phyloP scores from a whole-genome alignment of 1,140 invertebrate species.

The Drosophila pallidifrons region DNA sequence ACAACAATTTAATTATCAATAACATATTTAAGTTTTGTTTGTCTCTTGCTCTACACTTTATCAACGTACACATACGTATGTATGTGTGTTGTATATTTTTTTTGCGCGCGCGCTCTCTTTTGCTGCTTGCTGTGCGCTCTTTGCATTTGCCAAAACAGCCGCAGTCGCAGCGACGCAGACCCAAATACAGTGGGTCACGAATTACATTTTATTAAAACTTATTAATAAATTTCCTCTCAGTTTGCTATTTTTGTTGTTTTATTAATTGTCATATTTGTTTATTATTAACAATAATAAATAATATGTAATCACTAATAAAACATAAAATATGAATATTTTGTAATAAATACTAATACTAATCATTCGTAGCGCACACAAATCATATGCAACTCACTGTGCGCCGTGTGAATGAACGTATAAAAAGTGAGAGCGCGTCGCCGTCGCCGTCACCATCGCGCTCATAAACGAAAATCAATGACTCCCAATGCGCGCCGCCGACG shows the following conservation, averaged over 20 bases:
- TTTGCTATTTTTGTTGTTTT: too few species aligned
- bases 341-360: background rate
- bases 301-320: background rate
- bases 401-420: constrained; percentile 82
- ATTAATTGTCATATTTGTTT: too few species aligned
- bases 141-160: constrained; percentile 37
- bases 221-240: too few species aligned
- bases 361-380: too few species aligned
- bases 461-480: constrained; percentile 83
- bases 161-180: constrained; percentile 15
- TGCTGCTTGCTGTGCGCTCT: constrained; percentile 37
- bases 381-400: constrained; percentile 58
- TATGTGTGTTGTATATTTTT: constrained; percentile 33
- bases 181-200: constrained; percentile 26
- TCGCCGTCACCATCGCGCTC: constrained; percentile 61
- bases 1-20: constrained; percentile 58
- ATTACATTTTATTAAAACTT: too few species aligned
- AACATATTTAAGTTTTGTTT: constrained; percentile 56
- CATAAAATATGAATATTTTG: background rate
- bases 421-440: constrained; percentile 72
- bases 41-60: constrained; percentile 16
- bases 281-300: too few species aligned
- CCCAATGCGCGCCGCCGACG: constrained; percentile 61
- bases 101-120: constrained; percentile 47
- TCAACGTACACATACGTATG: background rate